Evolutionary conservation across 2,113 vertebrate genomes (phyloP).

Genomic region (Urocolius indicus): DNA sequence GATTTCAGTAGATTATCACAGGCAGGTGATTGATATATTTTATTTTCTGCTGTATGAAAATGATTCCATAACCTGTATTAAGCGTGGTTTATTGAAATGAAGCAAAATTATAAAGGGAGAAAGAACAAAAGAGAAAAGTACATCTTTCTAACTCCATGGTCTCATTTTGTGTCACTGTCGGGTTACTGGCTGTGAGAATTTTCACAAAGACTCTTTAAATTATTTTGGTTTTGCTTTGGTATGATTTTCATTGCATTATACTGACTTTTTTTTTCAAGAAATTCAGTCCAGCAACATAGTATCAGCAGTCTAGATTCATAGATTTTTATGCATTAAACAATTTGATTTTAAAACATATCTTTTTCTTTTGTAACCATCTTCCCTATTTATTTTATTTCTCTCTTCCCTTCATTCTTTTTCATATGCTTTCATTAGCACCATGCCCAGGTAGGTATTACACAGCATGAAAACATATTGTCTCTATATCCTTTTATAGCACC

Average conservation of each 20-base stretch:
- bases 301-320: neutral
- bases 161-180: neutral
- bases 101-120: neutral
- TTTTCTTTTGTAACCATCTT: constrained; percentile 70
- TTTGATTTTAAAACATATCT: constrained; percentile 25
- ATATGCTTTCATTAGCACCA: constrained; percentile 79
- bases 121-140: neutral
- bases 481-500: neutral
- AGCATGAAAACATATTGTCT: constrained; percentile 59
- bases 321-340: neutral
- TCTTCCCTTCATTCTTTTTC: constrained; percentile 62
- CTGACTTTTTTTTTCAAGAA: neutral
- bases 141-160: neutral
- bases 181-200: neutral
- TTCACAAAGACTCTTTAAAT: neutral
- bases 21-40: neutral
- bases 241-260: neutral
- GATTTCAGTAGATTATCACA: neutral
- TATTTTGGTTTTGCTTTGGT: neutral
- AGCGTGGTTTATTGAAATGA: neutral
- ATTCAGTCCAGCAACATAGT: neutral
- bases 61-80: neutral
- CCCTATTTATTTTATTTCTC: constrained; percentile 70
- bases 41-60: neutral
- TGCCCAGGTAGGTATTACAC: constrained; percentile 84